Evolutionary conservation across 1,140 invertebrate species (phyloP).

Genomic region (Drosophila equinoxialis): DNA sequence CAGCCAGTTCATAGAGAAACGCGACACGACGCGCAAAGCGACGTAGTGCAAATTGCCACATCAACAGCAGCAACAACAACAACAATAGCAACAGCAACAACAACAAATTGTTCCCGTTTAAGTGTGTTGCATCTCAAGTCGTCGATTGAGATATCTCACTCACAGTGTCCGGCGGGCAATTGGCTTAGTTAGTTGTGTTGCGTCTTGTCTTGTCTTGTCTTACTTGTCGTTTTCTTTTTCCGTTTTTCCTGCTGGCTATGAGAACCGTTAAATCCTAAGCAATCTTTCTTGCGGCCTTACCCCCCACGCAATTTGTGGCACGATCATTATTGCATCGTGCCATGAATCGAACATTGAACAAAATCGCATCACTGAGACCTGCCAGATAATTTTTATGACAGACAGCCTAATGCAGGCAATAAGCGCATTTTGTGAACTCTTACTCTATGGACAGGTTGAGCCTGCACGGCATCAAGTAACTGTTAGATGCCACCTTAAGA

Average conservation of each 20-base stretch:
- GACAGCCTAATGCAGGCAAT: slow-evolving; percentile 26
- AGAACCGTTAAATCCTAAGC: slow-evolving; percentile 14
- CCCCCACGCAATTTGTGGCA: slow-evolving; percentile 17
- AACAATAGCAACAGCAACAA: slow-evolving; percentile 18
- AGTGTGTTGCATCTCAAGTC: slow-evolving; percentile 45
- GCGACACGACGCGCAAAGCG: slow-evolving; percentile 15
- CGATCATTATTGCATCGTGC: slow-evolving; percentile 13
- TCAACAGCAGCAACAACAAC: slow-evolving; percentile 41
- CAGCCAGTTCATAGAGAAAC: slow-evolving; percentile 16
- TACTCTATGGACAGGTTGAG: slow-evolving; percentile 35
- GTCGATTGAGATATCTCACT: slow-evolving; percentile 62
- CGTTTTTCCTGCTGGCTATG: slow-evolving; percentile 11
- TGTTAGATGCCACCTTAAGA: slow-evolving; percentile 14
- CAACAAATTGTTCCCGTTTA: slow-evolving; percentile 51
- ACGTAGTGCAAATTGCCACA: slow-evolving; percentile 59
- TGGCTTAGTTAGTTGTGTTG: slow-evolving; percentile 12
- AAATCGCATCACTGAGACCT: neutral
- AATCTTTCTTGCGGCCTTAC: neutral
- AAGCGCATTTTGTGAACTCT: neutral
- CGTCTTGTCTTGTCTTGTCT: neutral
- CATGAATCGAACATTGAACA: no score
- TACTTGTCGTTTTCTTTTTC: slow-evolving; percentile 2
- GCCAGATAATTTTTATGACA: slow-evolving; percentile 45
- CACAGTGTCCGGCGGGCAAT: slow-evolving; percentile 48
- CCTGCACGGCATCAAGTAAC: slow-evolving; percentile 21